A percentile compares a stretch with the other conserved stretches of the same genome.
Evolutionary conservation across 2,797 vertebrate species (phyloP).

Genomic region (Hydrophis major): DNA sequence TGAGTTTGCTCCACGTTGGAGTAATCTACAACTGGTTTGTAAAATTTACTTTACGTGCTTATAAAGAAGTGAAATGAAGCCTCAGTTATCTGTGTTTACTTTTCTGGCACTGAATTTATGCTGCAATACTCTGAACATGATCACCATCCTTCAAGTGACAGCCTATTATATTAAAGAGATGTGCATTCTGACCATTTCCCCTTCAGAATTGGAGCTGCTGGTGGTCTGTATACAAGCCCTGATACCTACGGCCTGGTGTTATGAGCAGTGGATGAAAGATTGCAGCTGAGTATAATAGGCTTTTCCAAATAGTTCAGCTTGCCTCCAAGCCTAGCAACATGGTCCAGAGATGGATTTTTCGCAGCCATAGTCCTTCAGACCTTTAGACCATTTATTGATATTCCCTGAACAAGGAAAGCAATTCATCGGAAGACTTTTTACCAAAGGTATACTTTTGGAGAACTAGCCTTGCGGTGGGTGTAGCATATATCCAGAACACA

Average conservation of each 20-base stretch:
- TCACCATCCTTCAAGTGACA: fast-evolving
- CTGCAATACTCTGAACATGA: no score
- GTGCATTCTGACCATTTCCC: neutral
- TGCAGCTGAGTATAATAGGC: fast-evolving
- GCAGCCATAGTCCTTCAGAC: neutral
- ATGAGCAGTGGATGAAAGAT: neutral
- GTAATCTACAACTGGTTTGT: no score
- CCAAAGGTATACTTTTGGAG: neutral
- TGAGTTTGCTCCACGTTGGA: no score
- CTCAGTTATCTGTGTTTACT: no score
- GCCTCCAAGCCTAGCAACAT: neutral
- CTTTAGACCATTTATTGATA: neutral
- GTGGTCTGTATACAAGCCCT: neutral
- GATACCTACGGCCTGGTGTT: neutral
- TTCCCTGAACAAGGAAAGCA: neutral
- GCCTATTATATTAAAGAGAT: neutral
- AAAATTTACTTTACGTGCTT: no score
- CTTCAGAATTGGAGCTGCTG: neutral
- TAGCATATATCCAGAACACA: neutral
- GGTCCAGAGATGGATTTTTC: neutral
- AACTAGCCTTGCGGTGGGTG: fast-evolving
- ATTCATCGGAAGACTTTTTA: neutral
- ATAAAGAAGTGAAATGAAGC: no score
- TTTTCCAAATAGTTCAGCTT: slow-evolving; percentile 9
- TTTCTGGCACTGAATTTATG: no score